phyloP scores from a whole-genome alignment of 2,888 invertebrate genomes.

The Tachina grossa region DNA sequence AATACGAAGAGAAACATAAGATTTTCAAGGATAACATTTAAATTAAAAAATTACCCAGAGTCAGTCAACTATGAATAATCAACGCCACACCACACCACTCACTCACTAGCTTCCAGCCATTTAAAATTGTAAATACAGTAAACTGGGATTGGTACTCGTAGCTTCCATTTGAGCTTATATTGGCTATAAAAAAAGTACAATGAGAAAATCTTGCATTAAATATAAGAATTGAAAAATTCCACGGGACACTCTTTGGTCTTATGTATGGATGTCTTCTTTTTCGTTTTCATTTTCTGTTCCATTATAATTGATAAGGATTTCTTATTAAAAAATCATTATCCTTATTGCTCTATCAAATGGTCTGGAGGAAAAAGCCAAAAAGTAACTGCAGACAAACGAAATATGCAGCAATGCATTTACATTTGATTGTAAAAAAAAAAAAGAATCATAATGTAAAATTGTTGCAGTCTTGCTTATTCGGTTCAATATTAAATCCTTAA shows the following conservation, averaged over 20 bases:
- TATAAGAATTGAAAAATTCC: conserved; percentile 30
- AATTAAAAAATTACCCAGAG: conserved; percentile 64
- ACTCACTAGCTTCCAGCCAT: background rate
- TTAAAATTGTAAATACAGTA: conserved; percentile 24
- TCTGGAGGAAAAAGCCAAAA: background rate
- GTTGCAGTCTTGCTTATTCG: conserved; percentile 4
- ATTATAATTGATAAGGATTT: conserved; percentile 60
- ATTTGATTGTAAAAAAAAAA: conserved; percentile 31
- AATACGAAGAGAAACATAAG: conserved; percentile 12
- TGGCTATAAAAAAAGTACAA: background rate
- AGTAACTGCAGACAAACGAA: conserved; percentile 21
- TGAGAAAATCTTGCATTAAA: conserved; percentile 5
- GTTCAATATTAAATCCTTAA: conserved; percentile 32
- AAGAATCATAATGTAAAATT: conserved; percentile 7
- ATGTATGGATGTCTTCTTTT: conserved; percentile 6
- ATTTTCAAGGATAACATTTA: conserved; percentile 65
- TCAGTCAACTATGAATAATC: conserved; percentile 47
- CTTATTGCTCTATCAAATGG: conserved; percentile 27
- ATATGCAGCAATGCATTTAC: conserved; percentile 56
- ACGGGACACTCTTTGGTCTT: background rate
- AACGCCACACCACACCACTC: background rate
- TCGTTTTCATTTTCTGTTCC: background rate
- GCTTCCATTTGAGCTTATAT: conserved; percentile 2
- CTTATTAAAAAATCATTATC: conserved; percentile 63
- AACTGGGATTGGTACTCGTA: background rate